Evolutionary conservation across 2,888 invertebrate species (phyloP).

Genomic region (Drosophila neotestacea): DNA sequence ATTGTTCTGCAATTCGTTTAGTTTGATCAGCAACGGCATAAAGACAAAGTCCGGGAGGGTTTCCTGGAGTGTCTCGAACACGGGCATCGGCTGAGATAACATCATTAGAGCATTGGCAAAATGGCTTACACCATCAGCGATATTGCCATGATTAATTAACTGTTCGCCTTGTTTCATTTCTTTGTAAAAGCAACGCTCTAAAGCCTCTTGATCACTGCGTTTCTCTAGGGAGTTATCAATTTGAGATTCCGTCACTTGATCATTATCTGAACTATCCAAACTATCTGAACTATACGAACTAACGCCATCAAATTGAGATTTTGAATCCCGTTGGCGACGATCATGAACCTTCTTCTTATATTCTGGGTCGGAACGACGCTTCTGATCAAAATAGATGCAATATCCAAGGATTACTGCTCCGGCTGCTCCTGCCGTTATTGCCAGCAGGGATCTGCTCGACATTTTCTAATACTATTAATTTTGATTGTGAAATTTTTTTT

Average conservation of each 20-base stretch:
- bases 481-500: neutral
- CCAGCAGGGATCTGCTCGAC: conserved; percentile 16
- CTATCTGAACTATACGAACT: neutral
- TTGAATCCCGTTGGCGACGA: conserved; percentile 21
- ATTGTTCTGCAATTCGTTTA: conserved; percentile 14
- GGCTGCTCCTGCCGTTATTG: conserved; percentile 24
- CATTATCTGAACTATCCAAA: neutral
- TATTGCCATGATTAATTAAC: conserved; percentile 20
- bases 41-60: conserved; percentile 22
- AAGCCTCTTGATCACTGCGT: neutral
- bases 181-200: conserved; percentile 17
- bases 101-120: conserved; percentile 41
- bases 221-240: neutral
- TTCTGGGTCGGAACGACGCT: conserved; percentile 49
- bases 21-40: conserved; percentile 9
- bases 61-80: conserved; percentile 16
- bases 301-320: neutral
- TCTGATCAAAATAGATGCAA: conserved; percentile 56
- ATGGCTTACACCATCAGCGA: conserved; percentile 29
- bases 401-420: conserved; percentile 31
- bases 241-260: neutral
- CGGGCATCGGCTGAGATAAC: conserved; percentile 24
- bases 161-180: conserved; percentile 35
- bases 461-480: neutral
- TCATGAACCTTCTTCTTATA: conserved; percentile 43